These are phyloP conservation scores for Cheilosia urbana DNA, from an alignment of 2,888 invertebrate genomes.

Conservation along the genomic window DNA sequence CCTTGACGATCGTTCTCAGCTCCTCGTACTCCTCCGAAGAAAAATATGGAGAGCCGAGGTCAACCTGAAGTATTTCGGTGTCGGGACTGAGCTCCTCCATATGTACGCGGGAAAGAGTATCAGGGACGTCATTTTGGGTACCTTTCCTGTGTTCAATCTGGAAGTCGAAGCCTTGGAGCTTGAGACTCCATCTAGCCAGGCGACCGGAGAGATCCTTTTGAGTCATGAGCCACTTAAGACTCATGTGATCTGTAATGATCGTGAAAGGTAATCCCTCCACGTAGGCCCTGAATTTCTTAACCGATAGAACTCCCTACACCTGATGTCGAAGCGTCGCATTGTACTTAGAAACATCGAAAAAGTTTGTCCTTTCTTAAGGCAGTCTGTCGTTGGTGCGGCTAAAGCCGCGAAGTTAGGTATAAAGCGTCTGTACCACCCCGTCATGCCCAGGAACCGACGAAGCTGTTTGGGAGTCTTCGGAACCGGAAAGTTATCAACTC, in stretches of 20 bases:
- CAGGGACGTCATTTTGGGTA: too few relatives aligned
- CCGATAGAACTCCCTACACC: neutral
- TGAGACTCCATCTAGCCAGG: neutral
- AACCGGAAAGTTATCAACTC: neutral
- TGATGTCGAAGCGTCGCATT: neutral
- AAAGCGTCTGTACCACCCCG: neutral
- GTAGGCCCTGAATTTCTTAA: neutral
- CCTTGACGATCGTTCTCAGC: neutral
- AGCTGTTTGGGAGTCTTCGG: neutral
- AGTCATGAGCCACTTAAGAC: neutral
- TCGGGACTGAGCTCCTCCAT: too few relatives aligned
- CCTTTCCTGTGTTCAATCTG: neutral
- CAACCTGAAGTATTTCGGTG: too few relatives aligned
- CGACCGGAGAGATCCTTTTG: neutral
- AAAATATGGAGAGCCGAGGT: neutral
- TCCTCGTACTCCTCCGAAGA: conserved; percentile 1
- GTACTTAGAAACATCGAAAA: neutral
- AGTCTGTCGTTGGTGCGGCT: neutral
- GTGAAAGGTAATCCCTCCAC: neutral
- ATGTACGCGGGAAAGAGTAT: neutral
- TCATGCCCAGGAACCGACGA: neutral
- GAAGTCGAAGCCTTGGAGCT: neutral
- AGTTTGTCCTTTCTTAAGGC: neutral
- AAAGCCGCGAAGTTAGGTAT: neutral
- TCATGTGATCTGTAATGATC: neutral